Percentiles rank a stretch among this genome's conserved stretches.
Conservation (phyloP, 2,113 vertebrate genomes). For the Thamnophis sirtalis region DNA sequence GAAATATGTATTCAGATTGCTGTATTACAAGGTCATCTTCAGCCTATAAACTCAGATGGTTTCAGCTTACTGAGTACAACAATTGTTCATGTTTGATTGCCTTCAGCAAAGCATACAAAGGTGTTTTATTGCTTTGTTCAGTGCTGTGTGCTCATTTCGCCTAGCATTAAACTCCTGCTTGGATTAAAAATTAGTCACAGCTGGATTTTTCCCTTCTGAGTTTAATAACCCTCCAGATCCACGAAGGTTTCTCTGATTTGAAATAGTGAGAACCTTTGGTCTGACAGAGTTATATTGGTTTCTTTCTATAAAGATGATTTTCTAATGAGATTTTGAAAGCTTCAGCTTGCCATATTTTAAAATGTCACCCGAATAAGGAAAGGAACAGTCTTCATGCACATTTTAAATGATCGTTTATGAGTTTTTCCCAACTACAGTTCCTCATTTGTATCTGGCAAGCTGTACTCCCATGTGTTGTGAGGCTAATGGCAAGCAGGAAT, state of each 20-base stretch:
- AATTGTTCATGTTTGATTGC: conserved; percentile 2
- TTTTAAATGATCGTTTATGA: background rate
- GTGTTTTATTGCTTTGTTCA: conserved; percentile 15
- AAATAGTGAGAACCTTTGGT: background rate
- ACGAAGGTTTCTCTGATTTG: conserved; percentile 9
- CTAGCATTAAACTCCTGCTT: background rate
- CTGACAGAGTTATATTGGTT: background rate
- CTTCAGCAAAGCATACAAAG: background rate
- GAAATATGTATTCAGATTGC: background rate
- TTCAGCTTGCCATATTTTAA: background rate
- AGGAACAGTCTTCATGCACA: background rate
- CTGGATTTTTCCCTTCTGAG: conserved; percentile 4
- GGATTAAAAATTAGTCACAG: background rate
- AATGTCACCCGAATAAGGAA: background rate
- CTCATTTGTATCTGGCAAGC: background rate
- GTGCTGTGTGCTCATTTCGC: conserved; percentile 14
- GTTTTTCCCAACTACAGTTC: background rate
- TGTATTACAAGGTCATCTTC: background rate
- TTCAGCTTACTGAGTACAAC: conserved; percentile 3
- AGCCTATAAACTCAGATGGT: background rate
- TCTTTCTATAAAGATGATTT: background rate
- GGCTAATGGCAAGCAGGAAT: background rate
- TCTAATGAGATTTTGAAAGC: background rate
- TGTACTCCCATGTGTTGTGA: background rate
- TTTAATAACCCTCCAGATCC: background rate